phyloP scores from a whole-genome alignment of 2,888 invertebrate species.

The Sinohyriopsis cumingii region DNA sequence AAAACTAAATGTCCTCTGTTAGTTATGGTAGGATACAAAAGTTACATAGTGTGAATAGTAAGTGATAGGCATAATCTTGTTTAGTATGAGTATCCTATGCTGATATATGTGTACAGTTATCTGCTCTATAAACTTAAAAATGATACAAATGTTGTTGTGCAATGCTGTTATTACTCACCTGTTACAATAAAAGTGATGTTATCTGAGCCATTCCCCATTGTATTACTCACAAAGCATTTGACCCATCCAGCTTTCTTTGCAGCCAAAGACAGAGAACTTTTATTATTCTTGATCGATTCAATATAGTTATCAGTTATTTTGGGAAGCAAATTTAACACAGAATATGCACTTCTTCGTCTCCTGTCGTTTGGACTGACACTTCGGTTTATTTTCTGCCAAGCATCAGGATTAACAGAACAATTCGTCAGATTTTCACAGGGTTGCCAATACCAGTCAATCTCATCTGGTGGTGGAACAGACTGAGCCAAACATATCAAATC shows the following conservation, averaged over 20 bases:
- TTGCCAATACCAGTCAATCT: conserved; percentile 43
- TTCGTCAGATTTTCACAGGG: conserved; percentile 22
- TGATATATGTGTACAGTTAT: too few relatives aligned
- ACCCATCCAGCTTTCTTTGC: conserved; percentile 32
- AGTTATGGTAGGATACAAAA: too few relatives aligned
- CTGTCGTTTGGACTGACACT: not conserved
- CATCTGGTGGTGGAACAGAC: conserved; percentile 24
- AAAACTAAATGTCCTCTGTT: too few relatives aligned
- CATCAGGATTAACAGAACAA: conserved; percentile 14
- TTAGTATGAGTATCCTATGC: too few relatives aligned
- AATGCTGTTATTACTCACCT: conserved; percentile 12
- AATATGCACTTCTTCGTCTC: too few relatives aligned
- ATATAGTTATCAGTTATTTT: too few relatives aligned
- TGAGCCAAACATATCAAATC: conserved; percentile 24
- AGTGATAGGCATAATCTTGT: too few relatives aligned
- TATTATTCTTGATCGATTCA: conserved; percentile 2
- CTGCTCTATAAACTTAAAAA: too few relatives aligned
- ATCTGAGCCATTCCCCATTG: conserved; percentile 21
- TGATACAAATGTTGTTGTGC: too few relatives aligned
- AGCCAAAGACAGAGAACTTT: conserved; percentile 25
- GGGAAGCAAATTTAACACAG: too few relatives aligned
- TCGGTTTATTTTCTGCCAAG: conserved; percentile 27
- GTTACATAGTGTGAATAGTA: too few relatives aligned
- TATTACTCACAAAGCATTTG: conserved; percentile 33
- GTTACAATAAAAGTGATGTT: conserved; percentile 20